These are phyloP conservation scores for Actinostola sp. DNA, from an alignment of 92 coral and sea anemone genomes.

Conservation along the genomic window DNA sequence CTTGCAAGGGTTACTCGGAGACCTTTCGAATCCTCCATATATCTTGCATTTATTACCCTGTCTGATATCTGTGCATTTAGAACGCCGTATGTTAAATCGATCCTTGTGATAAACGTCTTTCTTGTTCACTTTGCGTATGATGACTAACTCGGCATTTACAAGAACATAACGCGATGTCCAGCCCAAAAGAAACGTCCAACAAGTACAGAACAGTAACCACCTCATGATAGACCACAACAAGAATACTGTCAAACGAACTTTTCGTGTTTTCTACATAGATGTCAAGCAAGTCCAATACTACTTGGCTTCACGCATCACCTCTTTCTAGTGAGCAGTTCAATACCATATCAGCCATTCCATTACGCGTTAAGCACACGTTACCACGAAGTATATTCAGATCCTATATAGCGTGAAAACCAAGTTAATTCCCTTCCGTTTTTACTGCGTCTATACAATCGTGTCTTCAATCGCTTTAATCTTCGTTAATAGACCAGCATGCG, in stretches of 20 bases:
- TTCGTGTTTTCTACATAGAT: neutral
- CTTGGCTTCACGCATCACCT: slow-evolving; percentile 1
- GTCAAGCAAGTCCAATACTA: neutral
- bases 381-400: too few relatives aligned
- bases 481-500: too few relatives aligned
- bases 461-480: too few relatives aligned
- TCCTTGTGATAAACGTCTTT: slow-evolving; percentile 33
- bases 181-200: slow-evolving; percentile 19
- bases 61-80: slow-evolving; percentile 28
- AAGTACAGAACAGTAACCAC: slow-evolving; percentile 4
- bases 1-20: slow-evolving; percentile 27
- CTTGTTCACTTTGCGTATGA: slow-evolving; percentile 32
- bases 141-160: slow-evolving; percentile 20
- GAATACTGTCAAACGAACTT: neutral
- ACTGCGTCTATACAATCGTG: too few relatives aligned
- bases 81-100: slow-evolving; percentile 32
- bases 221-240: slow-evolving; percentile 1
- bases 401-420: too few relatives aligned
- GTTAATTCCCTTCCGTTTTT: too few relatives aligned
- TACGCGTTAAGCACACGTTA: too few relatives aligned
- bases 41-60: slow-evolving; percentile 26
- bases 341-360: neutral
- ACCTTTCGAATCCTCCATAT: slow-evolving; percentile 42
- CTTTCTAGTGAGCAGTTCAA: neutral
- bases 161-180: neutral